These are phyloP conservation scores for Tenebrio molitor DNA, from an alignment of 1,140 invertebrate species.

Conservation along the genomic window DNA sequence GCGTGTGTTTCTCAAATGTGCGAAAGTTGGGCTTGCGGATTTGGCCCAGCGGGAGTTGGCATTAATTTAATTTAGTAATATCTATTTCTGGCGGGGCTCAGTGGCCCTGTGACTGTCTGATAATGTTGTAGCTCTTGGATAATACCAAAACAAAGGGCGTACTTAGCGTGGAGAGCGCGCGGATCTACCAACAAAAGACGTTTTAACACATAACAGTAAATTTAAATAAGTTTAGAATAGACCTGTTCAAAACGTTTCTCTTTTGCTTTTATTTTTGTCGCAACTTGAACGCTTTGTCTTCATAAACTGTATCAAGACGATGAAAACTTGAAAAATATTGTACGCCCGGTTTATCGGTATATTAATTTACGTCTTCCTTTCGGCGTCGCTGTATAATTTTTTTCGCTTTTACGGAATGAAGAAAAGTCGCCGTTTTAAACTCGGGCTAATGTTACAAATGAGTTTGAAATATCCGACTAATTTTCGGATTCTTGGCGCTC, in stretches of 20 bases:
- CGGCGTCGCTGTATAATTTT: conserved; percentile 7
- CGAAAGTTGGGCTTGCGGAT: conserved; percentile 39
- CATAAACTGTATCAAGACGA: conserved; percentile 50
- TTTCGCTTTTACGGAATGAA: conserved; percentile 30
- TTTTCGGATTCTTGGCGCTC: conserved; percentile 51
- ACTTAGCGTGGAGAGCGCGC: conserved; percentile 39
- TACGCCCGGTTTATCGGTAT: conserved; percentile 41
- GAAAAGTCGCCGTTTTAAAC: conserved; percentile 31
- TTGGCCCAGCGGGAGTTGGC: conserved; percentile 41
- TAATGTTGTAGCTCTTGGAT: conserved; percentile 49
- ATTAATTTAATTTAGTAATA: conserved; percentile 54
- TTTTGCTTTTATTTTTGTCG: conserved; percentile 50
- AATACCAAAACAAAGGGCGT: conserved; percentile 52
- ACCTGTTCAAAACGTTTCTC: conserved; percentile 44
- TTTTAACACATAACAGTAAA: conserved; percentile 52
- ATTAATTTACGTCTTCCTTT: conserved; percentile 40
- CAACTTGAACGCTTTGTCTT: conserved; percentile 52
- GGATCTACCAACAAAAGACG: conserved; percentile 47
- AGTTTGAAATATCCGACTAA: conserved; percentile 53
- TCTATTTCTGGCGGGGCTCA: conserved; percentile 51
- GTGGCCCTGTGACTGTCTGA: conserved; percentile 48
- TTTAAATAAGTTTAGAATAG: conserved; percentile 54
- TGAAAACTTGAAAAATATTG: conserved; percentile 40
- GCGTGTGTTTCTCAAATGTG: conserved; percentile 21
- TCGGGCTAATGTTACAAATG: conserved; percentile 26